Conservation (phyloP, 2,797 vertebrate genomes). For the Scarus forsteni region DNA sequence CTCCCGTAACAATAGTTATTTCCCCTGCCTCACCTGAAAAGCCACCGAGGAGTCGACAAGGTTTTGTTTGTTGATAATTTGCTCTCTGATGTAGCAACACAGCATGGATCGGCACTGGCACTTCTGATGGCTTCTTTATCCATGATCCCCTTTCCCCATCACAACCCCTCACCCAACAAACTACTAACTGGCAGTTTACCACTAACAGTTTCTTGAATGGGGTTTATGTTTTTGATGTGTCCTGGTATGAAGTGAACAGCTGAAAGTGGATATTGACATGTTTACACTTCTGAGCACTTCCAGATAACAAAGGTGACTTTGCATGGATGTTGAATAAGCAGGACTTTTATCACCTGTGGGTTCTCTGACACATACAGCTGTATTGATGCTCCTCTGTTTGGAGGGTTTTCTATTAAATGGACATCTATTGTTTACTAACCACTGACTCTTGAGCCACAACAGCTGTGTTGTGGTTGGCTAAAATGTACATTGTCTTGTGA, state of each 20-base stretch:
- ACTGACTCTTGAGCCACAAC: constrained; percentile 31
- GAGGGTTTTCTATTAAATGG: constrained; percentile 1
- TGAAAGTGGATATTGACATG: constrained; percentile 33
- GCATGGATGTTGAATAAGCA: constrained; percentile 32
- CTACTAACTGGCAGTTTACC: constrained; percentile 62
- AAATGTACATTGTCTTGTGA: constrained; percentile 6
- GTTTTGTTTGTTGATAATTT: constrained; percentile 84
- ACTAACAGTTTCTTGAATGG: constrained; percentile 58
- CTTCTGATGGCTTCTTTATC: constrained; percentile 42
- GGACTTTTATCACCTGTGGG: constrained; percentile 14
- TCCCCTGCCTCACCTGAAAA: constrained; percentile 87
- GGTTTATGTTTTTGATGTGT: constrained; percentile 45
- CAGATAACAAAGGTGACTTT: constrained; percentile 36
- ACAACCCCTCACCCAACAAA: constrained; percentile 13
- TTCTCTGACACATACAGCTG: constrained; percentile 18
- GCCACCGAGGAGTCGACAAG: constrained; percentile 86
- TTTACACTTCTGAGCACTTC: constrained; percentile 32
- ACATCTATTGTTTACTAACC: constrained; percentile 53
- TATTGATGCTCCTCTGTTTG: constrained; percentile 32
- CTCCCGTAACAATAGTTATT: constrained; percentile 86
- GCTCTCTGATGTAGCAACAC: constrained; percentile 57
- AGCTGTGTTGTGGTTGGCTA: constrained; percentile 26
- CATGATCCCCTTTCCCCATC: constrained; percentile 15
- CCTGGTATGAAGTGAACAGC: constrained; percentile 30
- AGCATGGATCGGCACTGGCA: constrained; percentile 70